Base-by-base conservation (phyloP, 2,113 vertebrate genomes). In the Chaetodon auriga region DNA sequence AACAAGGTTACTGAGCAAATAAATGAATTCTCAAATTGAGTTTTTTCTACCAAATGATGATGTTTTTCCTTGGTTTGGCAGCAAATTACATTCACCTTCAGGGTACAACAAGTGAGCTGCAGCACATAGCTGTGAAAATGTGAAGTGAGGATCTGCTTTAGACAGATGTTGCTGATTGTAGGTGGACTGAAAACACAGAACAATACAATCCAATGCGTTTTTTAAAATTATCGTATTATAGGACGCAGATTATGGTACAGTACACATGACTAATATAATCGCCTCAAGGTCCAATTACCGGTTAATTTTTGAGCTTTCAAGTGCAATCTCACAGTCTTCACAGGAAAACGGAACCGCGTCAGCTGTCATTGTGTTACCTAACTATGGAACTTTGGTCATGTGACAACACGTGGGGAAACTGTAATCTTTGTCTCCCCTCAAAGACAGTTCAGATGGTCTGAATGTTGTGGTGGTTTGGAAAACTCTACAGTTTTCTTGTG, bases 1-100 rank as follows among this genome's bases (percentile, higher is more conserved):
- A 62, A 57, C 53, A 55, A 61, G 65, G 36, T 79, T 80, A 63
- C 19, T n/a, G 58, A 65, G 43, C 23, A 75, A 81, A 73, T 60
- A n/a, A 53, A 80, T 63, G 12, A 1, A 51, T 23, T 38, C 35
- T 71, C 4, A 69, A 49, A 60, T n/a, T 12, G 21, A 60, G 4
- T 69, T 55, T 25, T 51, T 12, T 7, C 45, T 6, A 8, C 21
- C 1, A 51, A 63, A 36, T 68, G 49, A 68, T 21, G 62, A 65
- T 74, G 62, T 7, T 49, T 43, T 58, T 70, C 1, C 36, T 71
- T 71, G 21, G 46, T 57, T 81, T 75, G 25, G 43, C 68, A 64
- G 57, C 35, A 74, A 78, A 74, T 66, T 35, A 30, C 7, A 5
- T 57, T 86, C 46, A 74, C 72, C 76, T 77, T 75, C 62, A 78